phyloP scores from a whole-genome alignment of 2,113 vertebrate genomes.

The Neotoma lepida region DNA sequence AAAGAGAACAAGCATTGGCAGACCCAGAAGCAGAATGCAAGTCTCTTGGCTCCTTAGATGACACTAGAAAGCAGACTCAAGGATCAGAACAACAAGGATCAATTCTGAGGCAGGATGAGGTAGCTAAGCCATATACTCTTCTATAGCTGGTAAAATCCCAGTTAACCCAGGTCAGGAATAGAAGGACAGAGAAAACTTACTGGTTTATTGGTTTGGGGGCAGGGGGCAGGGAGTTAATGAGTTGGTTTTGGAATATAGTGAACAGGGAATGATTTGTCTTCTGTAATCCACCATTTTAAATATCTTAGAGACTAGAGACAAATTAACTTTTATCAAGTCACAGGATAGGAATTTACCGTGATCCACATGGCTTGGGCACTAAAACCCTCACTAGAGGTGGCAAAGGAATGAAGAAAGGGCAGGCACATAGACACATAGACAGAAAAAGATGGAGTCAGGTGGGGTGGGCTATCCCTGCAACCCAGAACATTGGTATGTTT shows the following conservation, averaged over 20 bases:
- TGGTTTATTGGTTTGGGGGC: background rate
- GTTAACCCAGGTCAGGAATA: background rate
- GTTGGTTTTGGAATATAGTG: background rate
- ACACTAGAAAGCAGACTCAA: background rate
- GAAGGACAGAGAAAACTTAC: background rate
- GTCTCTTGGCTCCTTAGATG: background rate
- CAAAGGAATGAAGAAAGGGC: background rate
- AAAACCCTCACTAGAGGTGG: background rate
- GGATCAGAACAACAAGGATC: background rate
- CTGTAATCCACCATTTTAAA: conserved; percentile 1
- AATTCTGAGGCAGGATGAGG: background rate
- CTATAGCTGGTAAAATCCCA: background rate
- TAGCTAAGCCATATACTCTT: background rate
- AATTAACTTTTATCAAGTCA: conserved; percentile 13
- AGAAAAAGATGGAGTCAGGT: background rate
- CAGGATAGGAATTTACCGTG: background rate
- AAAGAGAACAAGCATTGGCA: background rate
- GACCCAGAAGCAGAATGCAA: background rate
- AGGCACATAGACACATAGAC: background rate
- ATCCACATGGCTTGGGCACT: background rate
- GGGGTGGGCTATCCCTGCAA: background rate
- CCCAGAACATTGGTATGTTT: background rate
- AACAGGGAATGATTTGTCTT: background rate
- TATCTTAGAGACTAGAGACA: background rate
- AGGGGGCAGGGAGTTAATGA: background rate